Base-by-base conservation (phyloP, 1,140 invertebrate species). In the Drosophila biarmipes region DNA sequence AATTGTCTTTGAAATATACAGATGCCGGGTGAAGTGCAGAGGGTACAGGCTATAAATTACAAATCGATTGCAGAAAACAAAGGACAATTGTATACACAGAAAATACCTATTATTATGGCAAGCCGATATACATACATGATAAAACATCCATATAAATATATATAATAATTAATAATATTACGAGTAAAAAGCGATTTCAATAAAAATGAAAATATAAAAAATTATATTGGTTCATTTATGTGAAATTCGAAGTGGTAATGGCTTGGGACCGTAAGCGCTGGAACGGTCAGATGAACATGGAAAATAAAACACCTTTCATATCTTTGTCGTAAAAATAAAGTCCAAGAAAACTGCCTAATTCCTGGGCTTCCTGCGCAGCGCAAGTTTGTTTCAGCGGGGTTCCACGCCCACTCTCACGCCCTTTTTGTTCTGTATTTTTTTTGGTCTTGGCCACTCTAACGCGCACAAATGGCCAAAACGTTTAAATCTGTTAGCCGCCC, bases 111-210 rank as follows among this genome's bases (percentile, higher is more conserved):
- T 78, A 78, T 87, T 89, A 87, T 82, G 82, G 75, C 78, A 89
- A 79, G 57, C 84, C 78, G 84, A 82, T 82, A 87, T 82, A 81
- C 78, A 86, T 87, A 87, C 79, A 87, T 82, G 82, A 87, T 86
- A 82, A 72, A 78, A 89, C 79, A 77, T 77, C 63, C 51, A 77
- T 68, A 77, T 75, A 74, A 76, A 76, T 80, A 86, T 78, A 86
- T 86, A 85, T 82, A 74, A 82, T 85, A 89, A 74, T 78, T 82
- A 82, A 87, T 86, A 87, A 78, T 89, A 87, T 87, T 87, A 87
- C 84, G 66, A 87, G 86, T 89, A 87, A 86, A 80, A 87, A 87
- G 82, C 82, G 82, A 87, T 87, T 87, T 87, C 84, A 87, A 87
- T 87, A 87, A 87, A 87, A 87, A 68, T 67, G 80, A 80, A 86